phyloP scores from a whole-genome alignment of 2,113 vertebrate species.

The Procavia capensis region DNA sequence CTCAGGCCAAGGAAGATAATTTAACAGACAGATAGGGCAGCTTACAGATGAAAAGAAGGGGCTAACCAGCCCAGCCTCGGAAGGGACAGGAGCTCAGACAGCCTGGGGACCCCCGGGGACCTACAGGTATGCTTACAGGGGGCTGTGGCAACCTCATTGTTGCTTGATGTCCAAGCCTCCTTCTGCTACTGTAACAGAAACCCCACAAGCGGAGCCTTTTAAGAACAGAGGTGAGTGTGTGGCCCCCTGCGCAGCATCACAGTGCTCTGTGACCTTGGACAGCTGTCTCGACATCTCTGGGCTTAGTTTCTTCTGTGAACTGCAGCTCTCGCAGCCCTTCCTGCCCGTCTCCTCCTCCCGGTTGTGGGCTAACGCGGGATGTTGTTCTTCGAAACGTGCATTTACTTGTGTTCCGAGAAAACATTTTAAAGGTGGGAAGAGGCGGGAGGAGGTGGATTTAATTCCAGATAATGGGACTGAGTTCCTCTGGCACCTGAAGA shows the following conservation, averaged over 20 bases:
- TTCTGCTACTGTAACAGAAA: too few relatives aligned
- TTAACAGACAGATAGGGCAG: background rate
- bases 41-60: background rate
- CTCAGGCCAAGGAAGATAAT: background rate
- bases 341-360: background rate
- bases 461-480: background rate
- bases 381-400: constrained; percentile 29
- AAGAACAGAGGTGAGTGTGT: too few relatives aligned
- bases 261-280: background rate
- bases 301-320: background rate
- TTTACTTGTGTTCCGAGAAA: background rate
- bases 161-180: too few relatives aligned
- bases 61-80: background rate
- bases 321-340: background rate
- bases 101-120: background rate
- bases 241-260: background rate
- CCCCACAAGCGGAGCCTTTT: too few relatives aligned
- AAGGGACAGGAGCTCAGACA: background rate
- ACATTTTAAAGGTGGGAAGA: background rate
- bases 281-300: background rate
- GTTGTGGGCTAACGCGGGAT: too few relatives aligned
- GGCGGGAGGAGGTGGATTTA: background rate
- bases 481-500: background rate
- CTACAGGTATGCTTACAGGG: background rate
- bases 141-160: too few relatives aligned